Evolutionary conservation across 2,888 invertebrate species (phyloP).

Genomic region (Athetis lepigone): DNA sequence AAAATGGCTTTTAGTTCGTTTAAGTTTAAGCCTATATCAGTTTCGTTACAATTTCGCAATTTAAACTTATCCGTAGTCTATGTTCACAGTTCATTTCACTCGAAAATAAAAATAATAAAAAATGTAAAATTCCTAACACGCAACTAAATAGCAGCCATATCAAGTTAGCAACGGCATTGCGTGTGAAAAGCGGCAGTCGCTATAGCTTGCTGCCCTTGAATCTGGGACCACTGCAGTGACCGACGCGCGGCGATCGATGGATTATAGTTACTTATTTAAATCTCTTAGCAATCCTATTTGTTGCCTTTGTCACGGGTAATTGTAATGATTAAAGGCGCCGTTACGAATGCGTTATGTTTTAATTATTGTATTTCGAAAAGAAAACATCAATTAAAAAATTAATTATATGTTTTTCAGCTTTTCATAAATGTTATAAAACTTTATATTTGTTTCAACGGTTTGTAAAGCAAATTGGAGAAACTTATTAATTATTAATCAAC

Average conservation of each 20-base stretch:
- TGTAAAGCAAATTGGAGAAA: conserved; percentile 8
- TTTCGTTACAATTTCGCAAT: neutral
- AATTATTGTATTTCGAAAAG: neutral
- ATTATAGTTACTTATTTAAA: conserved; percentile 40
- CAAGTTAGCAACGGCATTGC: conserved; percentile 58
- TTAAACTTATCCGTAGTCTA: too few species aligned
- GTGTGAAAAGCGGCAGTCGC: conserved; percentile 58
- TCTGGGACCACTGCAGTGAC: conserved; percentile 77
- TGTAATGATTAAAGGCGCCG: neutral
- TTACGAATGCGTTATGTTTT: neutral
- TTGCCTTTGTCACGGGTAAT: neutral
- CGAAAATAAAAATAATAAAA: conserved; percentile 12
- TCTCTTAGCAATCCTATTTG: conserved; percentile 40
- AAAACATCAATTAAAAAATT: too few species aligned
- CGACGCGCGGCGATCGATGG: conserved; percentile 61
- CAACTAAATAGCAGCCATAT: conserved; percentile 45
- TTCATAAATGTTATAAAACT: neutral
- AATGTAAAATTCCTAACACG: conserved; percentile 25
- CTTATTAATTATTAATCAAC: conserved; percentile 20
- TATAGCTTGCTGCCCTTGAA: conserved; percentile 75
- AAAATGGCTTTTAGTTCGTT: too few species aligned
- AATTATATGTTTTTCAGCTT: neutral
- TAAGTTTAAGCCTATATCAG: neutral
- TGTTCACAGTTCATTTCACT: conserved; percentile 30
- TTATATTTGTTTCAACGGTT: neutral